Conservation (phyloP, 2,888 invertebrate species). For the Myopa tessellatipennis region DNA sequence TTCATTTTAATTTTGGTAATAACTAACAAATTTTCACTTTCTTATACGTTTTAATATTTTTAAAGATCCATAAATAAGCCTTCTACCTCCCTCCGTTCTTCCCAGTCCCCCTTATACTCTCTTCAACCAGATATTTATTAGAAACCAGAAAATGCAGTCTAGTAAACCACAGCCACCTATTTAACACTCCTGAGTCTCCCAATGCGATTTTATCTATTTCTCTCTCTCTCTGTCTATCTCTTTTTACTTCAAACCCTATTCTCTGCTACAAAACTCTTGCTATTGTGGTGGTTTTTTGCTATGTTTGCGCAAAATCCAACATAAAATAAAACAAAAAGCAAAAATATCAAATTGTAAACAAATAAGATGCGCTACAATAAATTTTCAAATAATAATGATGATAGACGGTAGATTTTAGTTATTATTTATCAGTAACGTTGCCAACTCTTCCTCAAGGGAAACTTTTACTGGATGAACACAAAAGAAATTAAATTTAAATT, state of each 20-base stretch:
- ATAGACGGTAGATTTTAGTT: background rate
- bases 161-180: too few species aligned
- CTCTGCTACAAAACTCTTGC: background rate
- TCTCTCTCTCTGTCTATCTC: background rate
- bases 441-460: too few species aligned
- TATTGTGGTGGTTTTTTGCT: background rate
- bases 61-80: background rate
- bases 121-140: too few species aligned
- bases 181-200: background rate
- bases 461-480: too few species aligned
- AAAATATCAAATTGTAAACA: conserved; percentile 38
- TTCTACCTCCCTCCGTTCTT: too few species aligned
- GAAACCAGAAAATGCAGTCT: too few species aligned
- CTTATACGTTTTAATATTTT: background rate
- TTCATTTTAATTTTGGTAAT: too few species aligned
- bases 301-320: conserved; percentile 42
- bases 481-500: too few species aligned
- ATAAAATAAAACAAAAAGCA: conserved; percentile 25
- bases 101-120: too few species aligned
- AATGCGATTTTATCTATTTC: background rate
- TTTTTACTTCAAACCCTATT: background rate
- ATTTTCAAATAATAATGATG: conserved; percentile 27
- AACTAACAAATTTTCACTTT: too few species aligned
- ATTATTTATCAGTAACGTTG: too few species aligned
- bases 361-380: conserved; percentile 14